Conservation (phyloP, 2,888 invertebrate genomes). For the Callyntrura sp. region DNA sequence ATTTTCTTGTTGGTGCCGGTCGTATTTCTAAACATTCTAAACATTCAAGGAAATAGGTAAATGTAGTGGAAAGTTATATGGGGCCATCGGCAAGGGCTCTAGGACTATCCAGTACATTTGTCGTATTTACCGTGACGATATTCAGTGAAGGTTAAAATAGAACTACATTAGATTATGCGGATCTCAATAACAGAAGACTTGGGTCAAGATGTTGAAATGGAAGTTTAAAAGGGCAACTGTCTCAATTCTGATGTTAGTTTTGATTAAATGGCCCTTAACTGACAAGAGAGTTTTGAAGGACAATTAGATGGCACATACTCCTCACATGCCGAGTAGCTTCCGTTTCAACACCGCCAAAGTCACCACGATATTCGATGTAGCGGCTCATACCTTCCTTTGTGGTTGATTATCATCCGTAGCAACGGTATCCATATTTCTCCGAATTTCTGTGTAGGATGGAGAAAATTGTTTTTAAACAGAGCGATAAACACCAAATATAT, state of each 20-base stretch:
- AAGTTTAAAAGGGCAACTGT: background rate
- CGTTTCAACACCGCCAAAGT: too few species aligned
- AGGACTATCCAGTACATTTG: background rate
- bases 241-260: conserved; percentile 55
- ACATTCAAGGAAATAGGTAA: background rate
- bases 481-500: too few species aligned
- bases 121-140: background rate
- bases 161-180: too few species aligned
- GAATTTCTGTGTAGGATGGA: background rate
- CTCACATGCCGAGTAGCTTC: too few species aligned
- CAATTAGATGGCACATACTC: too few species aligned
- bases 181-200: background rate
- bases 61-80: background rate
- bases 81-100: background rate
- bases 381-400: too few species aligned
- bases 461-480: too few species aligned
- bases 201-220: background rate
- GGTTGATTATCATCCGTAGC: background rate
- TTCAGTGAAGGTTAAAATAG: too few species aligned
- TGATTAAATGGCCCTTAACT: conserved; percentile 77
- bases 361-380: too few species aligned
- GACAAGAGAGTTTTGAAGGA: conserved; percentile 14
- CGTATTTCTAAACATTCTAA: too few species aligned
- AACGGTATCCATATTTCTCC: background rate
- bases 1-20: background rate